Evolutionary conservation across 2,888 invertebrate species (phyloP).

Genomic region (Limnephilus marmoratus): DNA sequence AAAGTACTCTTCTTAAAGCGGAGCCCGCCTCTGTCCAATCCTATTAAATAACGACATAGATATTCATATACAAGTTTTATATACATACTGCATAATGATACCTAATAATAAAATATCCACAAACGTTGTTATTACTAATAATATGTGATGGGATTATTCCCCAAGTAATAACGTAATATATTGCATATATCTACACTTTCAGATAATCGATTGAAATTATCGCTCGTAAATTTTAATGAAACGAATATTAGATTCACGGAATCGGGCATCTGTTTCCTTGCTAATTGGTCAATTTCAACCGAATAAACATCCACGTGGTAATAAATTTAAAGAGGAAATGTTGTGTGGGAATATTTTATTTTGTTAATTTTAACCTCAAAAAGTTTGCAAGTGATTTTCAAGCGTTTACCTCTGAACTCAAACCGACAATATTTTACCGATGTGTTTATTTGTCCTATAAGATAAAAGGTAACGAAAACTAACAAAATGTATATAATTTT

Average conservation of each 20-base stretch:
- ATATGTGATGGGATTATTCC: background rate
- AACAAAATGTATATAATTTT: too few relatives aligned
- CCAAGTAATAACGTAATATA: background rate
- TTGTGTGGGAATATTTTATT: background rate
- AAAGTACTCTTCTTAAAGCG: background rate
- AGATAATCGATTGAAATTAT: slow-evolving; percentile 38
- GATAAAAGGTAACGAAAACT: too few relatives aligned
- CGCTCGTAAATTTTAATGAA: slow-evolving; percentile 34
- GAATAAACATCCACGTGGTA: background rate
- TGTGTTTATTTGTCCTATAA: too few relatives aligned
- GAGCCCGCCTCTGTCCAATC: background rate
- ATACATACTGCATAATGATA: background rate
- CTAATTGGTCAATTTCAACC: slow-evolving; percentile 8
- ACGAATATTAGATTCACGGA: slow-evolving; percentile 15
- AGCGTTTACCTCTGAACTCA: too few relatives aligned
- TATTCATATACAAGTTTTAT: background rate
- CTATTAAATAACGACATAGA: background rate
- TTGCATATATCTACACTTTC: slow-evolving; percentile 28
- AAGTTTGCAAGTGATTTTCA: background rate
- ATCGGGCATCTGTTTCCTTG: slow-evolving; percentile 5
- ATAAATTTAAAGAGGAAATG: background rate
- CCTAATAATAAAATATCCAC: background rate
- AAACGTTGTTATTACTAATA: background rate
- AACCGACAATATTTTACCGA: too few relatives aligned
- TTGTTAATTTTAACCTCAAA: background rate